A percentile compares a stretch with the other conserved stretches of the same genome.
Evolutionary conservation across 2,113 vertebrate genomes (phyloP).

Genomic region (Rhinoderma darwinii): DNA sequence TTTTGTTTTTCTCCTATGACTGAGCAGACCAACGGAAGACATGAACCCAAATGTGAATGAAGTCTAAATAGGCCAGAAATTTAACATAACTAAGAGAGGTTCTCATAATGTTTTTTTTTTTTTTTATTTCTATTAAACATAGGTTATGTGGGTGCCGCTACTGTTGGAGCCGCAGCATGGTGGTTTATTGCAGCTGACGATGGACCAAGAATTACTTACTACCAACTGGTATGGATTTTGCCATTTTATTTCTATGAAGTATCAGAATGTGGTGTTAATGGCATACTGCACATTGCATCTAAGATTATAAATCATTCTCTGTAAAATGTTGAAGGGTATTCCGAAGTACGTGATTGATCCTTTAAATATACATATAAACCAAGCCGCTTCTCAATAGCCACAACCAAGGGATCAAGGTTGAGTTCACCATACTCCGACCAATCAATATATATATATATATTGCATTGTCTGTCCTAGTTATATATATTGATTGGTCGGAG

Average conservation of each 20-base stretch:
- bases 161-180: constrained; percentile 96
- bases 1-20: too few species aligned
- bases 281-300: neutral
- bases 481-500: too few species aligned
- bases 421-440: too few species aligned
- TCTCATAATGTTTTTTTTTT: neutral
- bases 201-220: constrained; percentile 88
- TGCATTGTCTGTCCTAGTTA: too few species aligned
- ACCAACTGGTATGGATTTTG: constrained; percentile 87
- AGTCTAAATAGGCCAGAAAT: too few species aligned
- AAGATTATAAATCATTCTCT: neutral
- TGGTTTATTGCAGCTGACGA: constrained; percentile 95
- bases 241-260: neutral
- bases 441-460: too few species aligned
- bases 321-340: neutral
- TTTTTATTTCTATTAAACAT: neutral
- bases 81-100: too few species aligned
- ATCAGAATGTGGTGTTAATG: neutral
- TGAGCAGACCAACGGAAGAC: too few species aligned
- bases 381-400: too few species aligned
- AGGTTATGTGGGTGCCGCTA: constrained; percentile 97
- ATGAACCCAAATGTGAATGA: too few species aligned
- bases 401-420: too few species aligned
- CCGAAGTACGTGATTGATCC: neutral
- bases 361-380: too few species aligned